Percentiles rank a stretch among this genome's conserved stretches.
phyloP scores from a whole-genome alignment of 23 tunicate species.

The Clavelina lepadiformis region DNA sequence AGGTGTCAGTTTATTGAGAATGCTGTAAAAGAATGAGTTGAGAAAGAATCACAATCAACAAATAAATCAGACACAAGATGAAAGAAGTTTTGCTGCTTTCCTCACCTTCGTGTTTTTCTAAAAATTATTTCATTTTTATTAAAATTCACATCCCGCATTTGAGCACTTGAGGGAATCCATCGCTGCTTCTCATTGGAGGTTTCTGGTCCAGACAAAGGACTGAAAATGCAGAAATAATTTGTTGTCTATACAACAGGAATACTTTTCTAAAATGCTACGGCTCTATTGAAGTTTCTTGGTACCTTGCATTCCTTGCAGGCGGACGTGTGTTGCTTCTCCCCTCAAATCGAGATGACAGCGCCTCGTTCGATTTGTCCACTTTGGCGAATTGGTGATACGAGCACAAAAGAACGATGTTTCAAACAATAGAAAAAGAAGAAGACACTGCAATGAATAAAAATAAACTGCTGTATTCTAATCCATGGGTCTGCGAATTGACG shows the following conservation, averaged over 20 bases:
- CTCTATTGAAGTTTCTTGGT: not conserved
- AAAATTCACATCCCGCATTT: conserved; percentile 32
- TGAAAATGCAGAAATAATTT: conserved; percentile 7
- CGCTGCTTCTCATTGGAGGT: conserved; percentile 44
- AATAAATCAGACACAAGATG: not conserved
- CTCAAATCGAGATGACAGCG: conserved; percentile 49
- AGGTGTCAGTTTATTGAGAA: conserved; percentile 91
- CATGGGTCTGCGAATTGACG: too few species aligned
- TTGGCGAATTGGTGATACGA: conserved; percentile 26
- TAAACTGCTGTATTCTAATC: too few species aligned
- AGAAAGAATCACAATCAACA: not conserved
- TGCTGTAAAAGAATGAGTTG: conserved; percentile 39
- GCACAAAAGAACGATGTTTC: conserved; percentile 6
- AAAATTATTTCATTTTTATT: conserved; percentile 46
- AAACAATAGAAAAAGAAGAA: too few species aligned
- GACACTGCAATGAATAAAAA: too few species aligned
- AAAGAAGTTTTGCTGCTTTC: not conserved
- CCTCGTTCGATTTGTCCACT: conserved; percentile 39
- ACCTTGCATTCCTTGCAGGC: conserved; percentile 66
- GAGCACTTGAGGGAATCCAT: conserved; percentile 70
- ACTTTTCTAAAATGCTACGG: not conserved
- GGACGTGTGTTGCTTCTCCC: conserved; percentile 63
- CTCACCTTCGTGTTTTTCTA: conserved; percentile 57
- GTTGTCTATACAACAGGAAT: not conserved
- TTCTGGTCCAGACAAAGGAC: conserved; percentile 49